These are phyloP conservation scores for Gambelia wislizenii DNA, from an alignment of 2,797 vertebrate genomes.

Conservation along the genomic window DNA sequence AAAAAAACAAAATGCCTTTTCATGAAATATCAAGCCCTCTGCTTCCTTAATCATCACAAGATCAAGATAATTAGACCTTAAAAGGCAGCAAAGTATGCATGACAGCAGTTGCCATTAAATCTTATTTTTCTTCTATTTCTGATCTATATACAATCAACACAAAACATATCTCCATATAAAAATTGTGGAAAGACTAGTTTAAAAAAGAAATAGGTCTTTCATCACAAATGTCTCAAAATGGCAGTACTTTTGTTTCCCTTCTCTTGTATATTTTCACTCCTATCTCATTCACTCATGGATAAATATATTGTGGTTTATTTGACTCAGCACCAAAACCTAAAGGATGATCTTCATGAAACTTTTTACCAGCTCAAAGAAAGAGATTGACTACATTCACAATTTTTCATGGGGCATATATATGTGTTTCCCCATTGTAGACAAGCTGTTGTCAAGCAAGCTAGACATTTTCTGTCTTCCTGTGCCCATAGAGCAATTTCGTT, in stretches of 20 bases:
- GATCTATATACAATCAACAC: background rate
- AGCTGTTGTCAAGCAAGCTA: background rate
- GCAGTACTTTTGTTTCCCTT: background rate
- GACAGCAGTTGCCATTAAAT: background rate
- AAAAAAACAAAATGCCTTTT: background rate
- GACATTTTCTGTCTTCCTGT: background rate
- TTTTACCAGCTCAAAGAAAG: background rate
- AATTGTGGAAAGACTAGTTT: background rate
- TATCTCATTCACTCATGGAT: background rate
- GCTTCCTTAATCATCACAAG: background rate
- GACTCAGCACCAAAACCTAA: background rate
- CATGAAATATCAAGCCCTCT: background rate
- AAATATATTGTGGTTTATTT: background rate
- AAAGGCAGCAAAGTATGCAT: background rate
- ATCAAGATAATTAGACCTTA: background rate
- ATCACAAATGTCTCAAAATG: background rate
- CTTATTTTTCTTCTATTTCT: slow-evolving; percentile 6
- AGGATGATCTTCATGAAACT: background rate
- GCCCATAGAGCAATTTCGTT: too few species aligned
- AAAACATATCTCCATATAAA: background rate
- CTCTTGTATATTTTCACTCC: background rate
- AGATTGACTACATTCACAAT: background rate
- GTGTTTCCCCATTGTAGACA: background rate
- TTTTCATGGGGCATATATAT: background rate
- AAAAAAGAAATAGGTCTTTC: background rate